phyloP scores from a whole-genome alignment of 2,797 vertebrate genomes.

The Cheirogaleus major region DNA sequence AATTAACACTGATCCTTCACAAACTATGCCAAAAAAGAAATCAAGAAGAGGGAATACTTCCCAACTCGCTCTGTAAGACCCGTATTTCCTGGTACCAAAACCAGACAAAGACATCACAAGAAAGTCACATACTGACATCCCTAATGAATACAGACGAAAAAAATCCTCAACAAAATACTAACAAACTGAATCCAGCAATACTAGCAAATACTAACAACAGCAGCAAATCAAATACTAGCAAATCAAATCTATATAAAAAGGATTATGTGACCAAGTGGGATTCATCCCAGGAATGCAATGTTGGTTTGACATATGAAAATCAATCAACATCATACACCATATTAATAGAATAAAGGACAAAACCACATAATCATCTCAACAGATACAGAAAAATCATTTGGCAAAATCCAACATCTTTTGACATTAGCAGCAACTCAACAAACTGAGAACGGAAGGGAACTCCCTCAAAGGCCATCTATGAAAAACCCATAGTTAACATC shows the following conservation, averaged over 20 bases:
- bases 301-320: conserved; percentile 32
- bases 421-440: not conserved
- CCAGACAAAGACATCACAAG: not conserved
- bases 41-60: not conserved
- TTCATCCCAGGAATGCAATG: conserved; percentile 2
- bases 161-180: not conserved
- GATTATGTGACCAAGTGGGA: not conserved
- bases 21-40: not conserved
- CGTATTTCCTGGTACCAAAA: not conserved
- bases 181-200: not conserved
- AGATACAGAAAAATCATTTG: conserved; percentile 18
- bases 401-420: not conserved
- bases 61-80: not conserved
- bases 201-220: not conserved
- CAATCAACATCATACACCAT: not conserved
- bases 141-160: not conserved
- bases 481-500: not conserved
- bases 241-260: conserved; percentile 26
- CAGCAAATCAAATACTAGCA: not conserved
- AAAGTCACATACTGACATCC: not conserved
- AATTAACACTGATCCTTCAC: not conserved
- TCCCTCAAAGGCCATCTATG: not conserved
- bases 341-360: conserved; percentile 20
- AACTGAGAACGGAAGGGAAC: not conserved
- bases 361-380: not conserved